Conservation (phyloP, 2,113 vertebrate genomes). For the Ceyx cyanopectus region DNA sequence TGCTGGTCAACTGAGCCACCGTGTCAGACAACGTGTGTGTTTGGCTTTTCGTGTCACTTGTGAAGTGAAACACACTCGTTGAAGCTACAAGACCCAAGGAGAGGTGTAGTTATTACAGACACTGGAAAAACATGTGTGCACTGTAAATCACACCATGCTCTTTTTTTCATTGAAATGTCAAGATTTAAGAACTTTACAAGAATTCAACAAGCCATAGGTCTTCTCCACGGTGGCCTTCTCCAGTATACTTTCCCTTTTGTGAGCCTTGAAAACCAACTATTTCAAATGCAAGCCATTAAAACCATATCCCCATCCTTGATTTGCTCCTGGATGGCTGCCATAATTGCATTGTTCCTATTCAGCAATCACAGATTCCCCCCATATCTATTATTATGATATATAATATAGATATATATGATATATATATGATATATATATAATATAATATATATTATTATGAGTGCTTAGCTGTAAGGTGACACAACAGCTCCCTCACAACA, state of each 20-base stretch:
- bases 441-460: too few relatives aligned
- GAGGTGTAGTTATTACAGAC: neutral
- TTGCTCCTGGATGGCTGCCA: constrained; percentile 25
- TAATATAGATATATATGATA: too few relatives aligned
- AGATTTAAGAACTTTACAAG: neutral
- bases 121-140: neutral
- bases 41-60: neutral
- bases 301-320: neutral
- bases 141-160: neutral
- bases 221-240: neutral
- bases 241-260: neutral
- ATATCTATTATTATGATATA: neutral
- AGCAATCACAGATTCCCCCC: neutral
- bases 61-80: neutral
- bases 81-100: neutral
- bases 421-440: too few relatives aligned
- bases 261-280: neutral
- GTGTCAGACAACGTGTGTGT: neutral
- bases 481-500: neutral
- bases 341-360: neutral
- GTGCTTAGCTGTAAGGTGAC: neutral
- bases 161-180: neutral
- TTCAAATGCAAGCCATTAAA: constrained; percentile 23
- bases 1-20: neutral
- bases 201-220: neutral